Conservation (phyloP, 2,797 vertebrate genomes). For the Antrozous pallidus region DNA sequence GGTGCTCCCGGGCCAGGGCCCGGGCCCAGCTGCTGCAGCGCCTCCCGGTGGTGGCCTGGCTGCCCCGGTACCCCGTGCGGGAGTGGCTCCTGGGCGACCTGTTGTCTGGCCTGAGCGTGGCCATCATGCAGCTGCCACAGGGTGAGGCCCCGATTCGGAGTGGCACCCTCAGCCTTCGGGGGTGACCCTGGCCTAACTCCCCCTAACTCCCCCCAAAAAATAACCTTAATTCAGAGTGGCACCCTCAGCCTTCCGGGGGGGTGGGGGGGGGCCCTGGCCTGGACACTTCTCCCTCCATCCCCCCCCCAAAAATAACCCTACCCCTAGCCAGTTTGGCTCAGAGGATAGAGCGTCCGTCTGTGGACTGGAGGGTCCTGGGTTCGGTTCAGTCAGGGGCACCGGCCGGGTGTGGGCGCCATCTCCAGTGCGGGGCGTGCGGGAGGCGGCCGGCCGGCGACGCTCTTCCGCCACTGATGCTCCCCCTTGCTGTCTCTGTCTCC, state of each 20-base stretch:
- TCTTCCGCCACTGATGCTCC: no score
- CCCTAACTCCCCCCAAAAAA: fast-evolving
- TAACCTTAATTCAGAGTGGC: neutral
- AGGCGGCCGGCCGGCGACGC: no score
- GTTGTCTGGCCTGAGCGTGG: slow-evolving; percentile 93
- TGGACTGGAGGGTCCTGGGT: no score
- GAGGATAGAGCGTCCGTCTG: no score
- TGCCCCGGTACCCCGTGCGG: slow-evolving; percentile 92
- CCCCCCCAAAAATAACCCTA: no score
- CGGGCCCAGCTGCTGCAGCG: slow-evolving; percentile 83
- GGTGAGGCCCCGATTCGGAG: slow-evolving; percentile 81
- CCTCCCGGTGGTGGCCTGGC: slow-evolving; percentile 91
- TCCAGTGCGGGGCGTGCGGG: no score
- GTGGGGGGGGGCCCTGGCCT: neutral
- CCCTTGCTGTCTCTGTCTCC: no score
- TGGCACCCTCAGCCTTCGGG: neutral
- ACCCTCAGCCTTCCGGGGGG: neutral
- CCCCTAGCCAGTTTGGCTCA: no score
- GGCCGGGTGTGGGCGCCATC: no score
- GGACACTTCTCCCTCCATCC: neutral
- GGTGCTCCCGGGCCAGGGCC: slow-evolving; percentile 87
- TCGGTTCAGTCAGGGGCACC: no score
- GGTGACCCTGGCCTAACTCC: neutral
- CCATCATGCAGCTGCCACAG: slow-evolving; percentile 98
- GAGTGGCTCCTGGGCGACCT: slow-evolving; percentile 94